Conservation (phyloP, 2,113 vertebrate genomes). For the Tachycineta bicolor region DNA sequence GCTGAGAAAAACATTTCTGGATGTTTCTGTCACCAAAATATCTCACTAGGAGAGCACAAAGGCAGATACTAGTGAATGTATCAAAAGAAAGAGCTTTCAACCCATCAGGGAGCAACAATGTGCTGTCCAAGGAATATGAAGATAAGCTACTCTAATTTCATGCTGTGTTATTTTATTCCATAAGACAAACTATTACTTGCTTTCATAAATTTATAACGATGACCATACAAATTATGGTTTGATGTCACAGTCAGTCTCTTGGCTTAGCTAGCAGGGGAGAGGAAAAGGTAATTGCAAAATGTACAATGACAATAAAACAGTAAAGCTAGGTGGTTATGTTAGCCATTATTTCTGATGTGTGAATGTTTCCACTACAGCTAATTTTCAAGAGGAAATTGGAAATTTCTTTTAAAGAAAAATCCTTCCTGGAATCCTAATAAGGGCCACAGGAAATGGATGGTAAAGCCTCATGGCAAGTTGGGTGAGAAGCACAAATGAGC, state of each 20-base stretch:
- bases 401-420: neutral
- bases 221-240: conserved; percentile 16
- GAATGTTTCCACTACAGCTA: neutral
- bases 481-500: accelerated
- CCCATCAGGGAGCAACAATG: conserved; percentile 15
- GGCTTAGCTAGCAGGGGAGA: neutral
- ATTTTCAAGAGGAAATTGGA: conserved; percentile 5
- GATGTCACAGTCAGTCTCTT: neutral
- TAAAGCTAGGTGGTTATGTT: conserved; percentile 1
- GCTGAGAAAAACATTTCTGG: neutral
- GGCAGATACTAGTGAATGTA: neutral
- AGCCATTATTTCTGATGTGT: conserved; percentile 26
- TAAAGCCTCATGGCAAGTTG: neutral
- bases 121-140: conserved; percentile 38
- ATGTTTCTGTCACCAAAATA: neutral
- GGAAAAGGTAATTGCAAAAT: conserved; percentile 43
- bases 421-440: neutral
- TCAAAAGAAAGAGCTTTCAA: conserved; percentile 36
- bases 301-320: conserved; percentile 19
- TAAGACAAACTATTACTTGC: conserved; percentile 35
- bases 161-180: conserved; percentile 49
- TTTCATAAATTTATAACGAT: conserved; percentile 19
- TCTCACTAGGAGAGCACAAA: conserved; percentile 9
- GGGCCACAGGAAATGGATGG: neutral
- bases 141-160: conserved; percentile 52